Base-by-base conservation (phyloP, 2,113 vertebrate species). In the Lagopus muta region DNA sequence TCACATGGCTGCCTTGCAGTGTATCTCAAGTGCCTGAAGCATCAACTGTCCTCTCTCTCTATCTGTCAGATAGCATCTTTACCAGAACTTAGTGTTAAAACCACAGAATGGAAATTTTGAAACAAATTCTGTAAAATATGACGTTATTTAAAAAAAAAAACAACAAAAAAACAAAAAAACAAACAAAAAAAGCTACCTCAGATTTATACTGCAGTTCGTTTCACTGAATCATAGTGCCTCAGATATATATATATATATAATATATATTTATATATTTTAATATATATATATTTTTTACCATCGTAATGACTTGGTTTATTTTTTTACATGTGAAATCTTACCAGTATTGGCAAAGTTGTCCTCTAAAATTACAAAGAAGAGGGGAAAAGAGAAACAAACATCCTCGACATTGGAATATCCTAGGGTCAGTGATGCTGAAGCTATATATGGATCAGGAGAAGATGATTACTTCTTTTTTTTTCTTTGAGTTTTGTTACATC, bases 401-500 rank as follows among this genome's bases (percentile, higher is more conserved):
- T 25, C 4, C 34, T 64, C n/a, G 20, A 24, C 69, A 5, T 38
- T 90, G 15, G 60, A n/a, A n/a, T 77, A 21, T 32, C 1, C 1
- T 64, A 32, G 42, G 4, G 19, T 78, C 22, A 10, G 3, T 52
- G 65, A 34, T 87, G 28, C 34, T 69, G 47, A 48, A 86, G 72
- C 40, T 55, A 69, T 21, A 2, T 22, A 10, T 0, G 3, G 32
- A 34, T 61, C 1, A 1, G 10, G 24, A 78, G 16, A 64, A 14
- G 19, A 52, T 54, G 6, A 0, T 47, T 18, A 18, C 3, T 2
- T 12, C 16, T 60, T 75, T 47, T 43, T 43, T 47, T 55, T 60
- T 43, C 4, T 72, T 57, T 36, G 11, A 62, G 20, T 83, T 83
- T 69, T 24, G 34, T 48, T 55, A 14, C 11, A 11, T 52, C 14